A percentile compares a stretch with the other conserved stretches of the same genome.
Evolutionary conservation across 2,797 vertebrate species (phyloP).

Genomic region (Lindbergichthys nudifrons): DNA sequence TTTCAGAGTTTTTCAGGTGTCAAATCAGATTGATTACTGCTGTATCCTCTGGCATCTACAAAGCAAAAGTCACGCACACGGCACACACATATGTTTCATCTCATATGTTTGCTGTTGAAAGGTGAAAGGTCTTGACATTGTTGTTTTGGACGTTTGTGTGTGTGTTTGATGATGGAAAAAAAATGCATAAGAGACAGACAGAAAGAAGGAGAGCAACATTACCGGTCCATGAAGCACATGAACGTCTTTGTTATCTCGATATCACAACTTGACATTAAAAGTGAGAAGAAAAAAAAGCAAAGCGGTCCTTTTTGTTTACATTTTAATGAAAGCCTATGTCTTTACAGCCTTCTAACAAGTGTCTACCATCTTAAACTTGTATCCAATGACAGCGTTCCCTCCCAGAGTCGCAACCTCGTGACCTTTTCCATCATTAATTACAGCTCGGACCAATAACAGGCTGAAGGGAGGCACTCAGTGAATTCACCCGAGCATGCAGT

Average conservation of each 20-base stretch:
- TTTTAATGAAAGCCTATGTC: slow-evolving; percentile 21
- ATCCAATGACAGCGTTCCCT: slow-evolving; percentile 51
- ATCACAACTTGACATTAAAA: not conserved
- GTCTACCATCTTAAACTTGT: slow-evolving; percentile 48
- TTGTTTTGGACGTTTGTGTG: slow-evolving; percentile 10
- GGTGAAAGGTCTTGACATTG: slow-evolving; percentile 49
- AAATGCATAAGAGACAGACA: not conserved
- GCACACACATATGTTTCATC: slow-evolving; percentile 32
- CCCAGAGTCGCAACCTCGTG: slow-evolving; percentile 44
- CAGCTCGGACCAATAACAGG: slow-evolving; percentile 61
- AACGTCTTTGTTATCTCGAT: not conserved
- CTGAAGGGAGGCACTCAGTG: slow-evolving; percentile 29
- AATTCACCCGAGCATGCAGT: slow-evolving; percentile 43
- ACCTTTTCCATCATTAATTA: slow-evolving; percentile 65
- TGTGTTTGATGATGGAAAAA: not conserved
- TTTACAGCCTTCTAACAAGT: slow-evolving; percentile 25
- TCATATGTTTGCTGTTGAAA: slow-evolving; percentile 49
- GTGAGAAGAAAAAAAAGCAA: not conserved
- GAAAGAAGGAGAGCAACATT: not conserved
- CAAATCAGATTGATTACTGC: slow-evolving; percentile 50
- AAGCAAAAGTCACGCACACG: slow-evolving; percentile 17
- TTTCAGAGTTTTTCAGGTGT: slow-evolving; percentile 34
- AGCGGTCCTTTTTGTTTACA: not conserved
- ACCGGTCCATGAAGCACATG: not conserved
- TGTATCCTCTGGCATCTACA: slow-evolving; percentile 34